Base-by-base conservation (phyloP, 2,113 vertebrate genomes). In the Anolis sagrei region DNA sequence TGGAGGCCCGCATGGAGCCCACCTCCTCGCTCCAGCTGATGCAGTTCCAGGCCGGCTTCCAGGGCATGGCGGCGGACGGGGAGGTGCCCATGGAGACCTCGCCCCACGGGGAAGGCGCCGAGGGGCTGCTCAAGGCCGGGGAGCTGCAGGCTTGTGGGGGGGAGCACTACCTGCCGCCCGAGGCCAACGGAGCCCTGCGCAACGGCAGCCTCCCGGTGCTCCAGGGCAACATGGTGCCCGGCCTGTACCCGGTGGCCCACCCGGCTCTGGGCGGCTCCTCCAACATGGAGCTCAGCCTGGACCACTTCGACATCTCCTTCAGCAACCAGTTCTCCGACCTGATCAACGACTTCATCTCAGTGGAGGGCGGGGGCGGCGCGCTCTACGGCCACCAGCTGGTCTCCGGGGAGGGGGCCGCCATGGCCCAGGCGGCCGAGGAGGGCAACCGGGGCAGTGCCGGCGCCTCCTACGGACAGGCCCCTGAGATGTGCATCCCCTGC, bases 221-320 rank as follows among this genome's bases (percentile, higher is more conserved):
- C 48, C 99, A 98, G 34, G 97, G 98, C 84, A 96, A 92, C 81
- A 97, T 99, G 96, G 98, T 98, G 86, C 98, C 98, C 95, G 98
- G 98, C 75, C 98, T 99, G 89, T 99, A 99, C 93, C 98, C 97
- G 0, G 97, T 97, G 89, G 92, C 95, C 92, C 98, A 99, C 93
- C 97, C 98, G 83, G 94, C 96, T 87, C 94, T 97, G 27, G 94
- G 93, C 91, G 94, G 93, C 84, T 78, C 96, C 81, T 95, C 97
- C 93, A 97, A 98, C 95, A 98, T 99, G 98, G 99, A 99, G 96
- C 98, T 99, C 95, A 99, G 97, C 93, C 95, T 99, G 95, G 99
- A 99, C 94, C 99, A 99, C 96, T 99, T 99, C 73, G 99, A 99
- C 93, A 99, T 99, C 95, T 99, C 99, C 93, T 99, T 99, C 93